Conservation (phyloP, 2,113 vertebrate genomes). For the Gadus macrocephalus region DNA sequence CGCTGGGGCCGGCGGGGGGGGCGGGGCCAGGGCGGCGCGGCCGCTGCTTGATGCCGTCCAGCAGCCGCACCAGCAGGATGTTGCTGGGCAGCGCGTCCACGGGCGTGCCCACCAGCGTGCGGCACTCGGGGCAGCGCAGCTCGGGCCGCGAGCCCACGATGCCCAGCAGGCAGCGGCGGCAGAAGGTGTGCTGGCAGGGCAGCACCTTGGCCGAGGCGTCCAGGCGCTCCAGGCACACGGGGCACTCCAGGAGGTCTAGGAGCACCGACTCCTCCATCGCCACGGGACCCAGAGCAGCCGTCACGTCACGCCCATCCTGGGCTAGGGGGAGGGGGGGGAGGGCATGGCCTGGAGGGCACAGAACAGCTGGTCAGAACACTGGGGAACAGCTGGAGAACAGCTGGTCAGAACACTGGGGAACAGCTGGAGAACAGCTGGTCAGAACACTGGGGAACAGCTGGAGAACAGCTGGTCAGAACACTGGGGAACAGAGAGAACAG, state of each 20-base stretch:
- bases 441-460: no score
- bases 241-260: conserved; percentile 96
- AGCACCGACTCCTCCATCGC: conserved; percentile 95
- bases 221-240: conserved; percentile 94
- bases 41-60: conserved; percentile 97
- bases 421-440: no score
- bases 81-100: conserved; percentile 97
- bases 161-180: conserved; percentile 91
- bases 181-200: conserved; percentile 97
- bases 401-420: no score
- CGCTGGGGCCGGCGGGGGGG: conserved; percentile 52
- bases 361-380: no score
- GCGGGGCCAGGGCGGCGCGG: conserved; percentile 77
- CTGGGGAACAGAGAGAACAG: no score
- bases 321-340: no score
- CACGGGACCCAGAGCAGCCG: conserved; percentile 44
- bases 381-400: no score
- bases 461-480: no score
- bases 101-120: conserved; percentile 87
- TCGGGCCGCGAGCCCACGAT: conserved; percentile 92
- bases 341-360: no score
- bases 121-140: conserved; percentile 93
- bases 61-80: conserved; percentile 91
- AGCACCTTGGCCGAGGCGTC: conserved; percentile 95
- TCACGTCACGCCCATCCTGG: conserved; percentile 92